A percentile compares a stretch with the other conserved stretches of the same genome.
These are phyloP conservation scores for Plecotus auritus DNA, from an alignment of 2,113 vertebrate species.

Conservation along the genomic window DNA sequence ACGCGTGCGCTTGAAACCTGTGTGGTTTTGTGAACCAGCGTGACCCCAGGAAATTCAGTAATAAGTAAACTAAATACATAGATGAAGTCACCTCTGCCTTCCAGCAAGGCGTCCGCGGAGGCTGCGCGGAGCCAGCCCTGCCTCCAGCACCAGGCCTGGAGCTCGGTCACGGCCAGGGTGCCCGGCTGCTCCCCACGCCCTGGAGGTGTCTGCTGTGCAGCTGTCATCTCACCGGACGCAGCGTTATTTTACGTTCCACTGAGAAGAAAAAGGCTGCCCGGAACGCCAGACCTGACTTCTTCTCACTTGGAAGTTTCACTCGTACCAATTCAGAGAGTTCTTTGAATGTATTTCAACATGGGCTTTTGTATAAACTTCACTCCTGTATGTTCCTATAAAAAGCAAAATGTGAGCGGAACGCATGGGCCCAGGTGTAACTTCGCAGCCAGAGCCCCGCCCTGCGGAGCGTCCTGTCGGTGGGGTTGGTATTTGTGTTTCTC, in stretches of 20 bases:
- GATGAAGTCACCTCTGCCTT: not conserved
- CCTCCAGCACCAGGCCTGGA: not conserved
- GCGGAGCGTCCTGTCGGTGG: not conserved
- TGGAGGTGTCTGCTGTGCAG: too few relatives aligned
- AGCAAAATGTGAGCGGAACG: not conserved
- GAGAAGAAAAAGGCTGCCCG: not conserved
- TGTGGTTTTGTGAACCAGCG: not conserved
- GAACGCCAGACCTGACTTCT: not conserved
- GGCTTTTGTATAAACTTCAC: not conserved
- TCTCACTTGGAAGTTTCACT: not conserved
- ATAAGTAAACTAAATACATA: not conserved
- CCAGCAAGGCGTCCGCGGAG: not conserved
- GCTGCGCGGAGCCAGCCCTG: not conserved
- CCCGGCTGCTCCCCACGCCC: not conserved
- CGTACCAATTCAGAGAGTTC: not conserved
- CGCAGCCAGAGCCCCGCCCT: not conserved
- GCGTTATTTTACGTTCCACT: not conserved
- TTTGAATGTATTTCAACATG: not conserved
- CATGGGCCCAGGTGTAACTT: not conserved
- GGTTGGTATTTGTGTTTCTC: not conserved
- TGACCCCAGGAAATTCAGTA: not conserved
- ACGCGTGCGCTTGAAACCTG: not conserved
- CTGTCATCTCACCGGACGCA: fast-evolving
- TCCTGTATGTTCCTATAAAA: not conserved
- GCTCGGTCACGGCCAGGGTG: too few relatives aligned